Evolutionary conservation across 2,797 vertebrate genomes (phyloP).

Genomic region (Craterocephalus amniculus): DNA sequence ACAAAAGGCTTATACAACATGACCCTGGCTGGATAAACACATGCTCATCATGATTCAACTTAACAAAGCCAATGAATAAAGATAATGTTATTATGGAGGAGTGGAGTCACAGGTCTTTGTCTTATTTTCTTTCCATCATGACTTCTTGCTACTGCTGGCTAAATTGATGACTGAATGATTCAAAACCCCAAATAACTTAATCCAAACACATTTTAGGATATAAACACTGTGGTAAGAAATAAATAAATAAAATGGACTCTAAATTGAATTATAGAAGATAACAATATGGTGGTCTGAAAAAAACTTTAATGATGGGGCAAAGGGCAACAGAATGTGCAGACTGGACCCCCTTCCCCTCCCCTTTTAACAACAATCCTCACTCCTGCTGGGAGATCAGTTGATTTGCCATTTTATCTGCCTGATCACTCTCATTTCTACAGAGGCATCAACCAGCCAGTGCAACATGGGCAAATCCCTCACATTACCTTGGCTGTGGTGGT

Average conservation of each 20-base stretch:
- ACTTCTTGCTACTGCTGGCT: constrained; percentile 6
- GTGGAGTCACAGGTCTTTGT: constrained; percentile 11
- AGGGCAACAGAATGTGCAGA: constrained; percentile 17
- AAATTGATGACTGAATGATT: constrained; percentile 45
- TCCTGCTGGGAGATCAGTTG: constrained; percentile 39
- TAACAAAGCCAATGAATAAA: constrained; percentile 61
- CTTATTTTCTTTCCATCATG: constrained; percentile 22
- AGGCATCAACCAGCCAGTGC: constrained; percentile 17
- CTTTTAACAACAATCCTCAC: neutral
- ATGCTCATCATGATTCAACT: constrained; percentile 65
- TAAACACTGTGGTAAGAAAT: constrained; percentile 6
- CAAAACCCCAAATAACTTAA: constrained; percentile 18
- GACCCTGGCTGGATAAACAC: constrained; percentile 72
- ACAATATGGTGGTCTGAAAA: constrained; percentile 4
- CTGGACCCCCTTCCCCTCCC: constrained; percentile 21
- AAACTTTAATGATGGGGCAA: constrained; percentile 1
- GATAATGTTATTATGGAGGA: constrained; percentile 51
- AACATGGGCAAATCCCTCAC: constrained; percentile 27
- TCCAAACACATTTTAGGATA: constrained; percentile 23
- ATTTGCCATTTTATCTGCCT: constrained; percentile 24
- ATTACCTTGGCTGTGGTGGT: constrained; percentile 50
- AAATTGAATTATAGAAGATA: constrained; percentile 40
- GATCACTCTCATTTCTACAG: constrained; percentile 35
- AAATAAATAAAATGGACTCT: constrained; percentile 12
- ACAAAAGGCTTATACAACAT: constrained; percentile 64